Conservation (phyloP, 2,888 invertebrate genomes). For the Drosophila glabriapex region DNA sequence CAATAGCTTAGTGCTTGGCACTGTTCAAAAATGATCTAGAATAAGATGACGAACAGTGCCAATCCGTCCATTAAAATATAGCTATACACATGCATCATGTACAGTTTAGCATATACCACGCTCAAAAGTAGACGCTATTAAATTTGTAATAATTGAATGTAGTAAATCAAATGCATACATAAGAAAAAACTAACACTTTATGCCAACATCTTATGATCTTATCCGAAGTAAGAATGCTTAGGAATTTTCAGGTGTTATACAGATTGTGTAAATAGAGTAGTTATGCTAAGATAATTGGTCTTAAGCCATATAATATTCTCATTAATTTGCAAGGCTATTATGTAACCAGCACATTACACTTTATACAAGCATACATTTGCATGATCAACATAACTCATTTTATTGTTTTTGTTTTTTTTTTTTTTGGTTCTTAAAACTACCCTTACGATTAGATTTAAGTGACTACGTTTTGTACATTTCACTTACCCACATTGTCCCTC, state of each 20-base stretch:
- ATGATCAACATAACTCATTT: not conserved
- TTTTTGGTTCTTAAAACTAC: conserved; percentile 1
- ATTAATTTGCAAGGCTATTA: not conserved
- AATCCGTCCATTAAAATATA: not conserved
- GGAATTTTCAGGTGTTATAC: not conserved
- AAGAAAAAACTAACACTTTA: not conserved
- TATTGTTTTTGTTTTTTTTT: conserved; percentile 4
- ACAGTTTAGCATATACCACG: not conserved
- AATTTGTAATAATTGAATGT: not conserved
- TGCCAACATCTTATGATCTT: not conserved
- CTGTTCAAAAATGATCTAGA: too few relatives aligned
- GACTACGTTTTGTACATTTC: conserved; percentile 16
- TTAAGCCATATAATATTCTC: not conserved
- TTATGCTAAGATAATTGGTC: not conserved
- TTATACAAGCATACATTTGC: not conserved
- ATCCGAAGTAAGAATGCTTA: not conserved
- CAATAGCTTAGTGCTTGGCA: not conserved
- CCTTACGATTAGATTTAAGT: conserved; percentile 17
- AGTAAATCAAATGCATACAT: not conserved
- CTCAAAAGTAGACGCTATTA: conserved; percentile 38
- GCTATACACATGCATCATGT: too few relatives aligned
- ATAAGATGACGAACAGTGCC: not conserved
- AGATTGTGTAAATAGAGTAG: not conserved
- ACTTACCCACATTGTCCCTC: conserved; percentile 58
- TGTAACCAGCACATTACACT: too few relatives aligned